Conservation (phyloP, 1,140 invertebrate genomes). For the Drosophila sturtevanti region DNA sequence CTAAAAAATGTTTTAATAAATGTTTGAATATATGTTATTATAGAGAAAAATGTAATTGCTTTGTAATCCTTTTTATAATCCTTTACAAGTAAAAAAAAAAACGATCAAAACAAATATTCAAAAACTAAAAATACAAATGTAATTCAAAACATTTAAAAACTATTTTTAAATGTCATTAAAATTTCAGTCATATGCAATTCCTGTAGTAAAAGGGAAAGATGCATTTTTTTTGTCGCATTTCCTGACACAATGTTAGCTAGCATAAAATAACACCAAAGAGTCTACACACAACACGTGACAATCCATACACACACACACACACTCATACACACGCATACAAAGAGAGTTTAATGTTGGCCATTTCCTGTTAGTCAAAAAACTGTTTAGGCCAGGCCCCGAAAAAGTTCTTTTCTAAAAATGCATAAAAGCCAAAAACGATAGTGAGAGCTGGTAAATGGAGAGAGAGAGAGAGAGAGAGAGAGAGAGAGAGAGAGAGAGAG, state of each 20-base stretch:
- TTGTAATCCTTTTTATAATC: no score
- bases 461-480: neutral
- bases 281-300: conserved; percentile 67
- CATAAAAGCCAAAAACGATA: conserved; percentile 41
- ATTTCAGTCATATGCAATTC: conserved; percentile 11
- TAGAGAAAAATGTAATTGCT: no score
- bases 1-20: no score
- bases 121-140: no score
- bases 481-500: neutral
- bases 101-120: no score
- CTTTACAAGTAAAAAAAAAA: no score
- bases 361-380: conserved; percentile 71
- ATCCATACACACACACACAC: conserved; percentile 17
- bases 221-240: conserved; percentile 59
- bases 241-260: conserved; percentile 41
- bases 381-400: conserved; percentile 24
- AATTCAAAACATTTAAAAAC: neutral
- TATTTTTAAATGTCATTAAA: neutral
- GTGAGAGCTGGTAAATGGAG: conserved; percentile 1
- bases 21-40: no score
- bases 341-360: conserved; percentile 69
- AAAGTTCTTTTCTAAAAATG: conserved; percentile 33
- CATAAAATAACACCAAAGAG: conserved; percentile 56
- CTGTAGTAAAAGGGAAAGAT: conserved; percentile 15
- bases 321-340: neutral